phyloP scores from a whole-genome alignment of 2,888 invertebrate species.

The Philopedon plagiatum region DNA sequence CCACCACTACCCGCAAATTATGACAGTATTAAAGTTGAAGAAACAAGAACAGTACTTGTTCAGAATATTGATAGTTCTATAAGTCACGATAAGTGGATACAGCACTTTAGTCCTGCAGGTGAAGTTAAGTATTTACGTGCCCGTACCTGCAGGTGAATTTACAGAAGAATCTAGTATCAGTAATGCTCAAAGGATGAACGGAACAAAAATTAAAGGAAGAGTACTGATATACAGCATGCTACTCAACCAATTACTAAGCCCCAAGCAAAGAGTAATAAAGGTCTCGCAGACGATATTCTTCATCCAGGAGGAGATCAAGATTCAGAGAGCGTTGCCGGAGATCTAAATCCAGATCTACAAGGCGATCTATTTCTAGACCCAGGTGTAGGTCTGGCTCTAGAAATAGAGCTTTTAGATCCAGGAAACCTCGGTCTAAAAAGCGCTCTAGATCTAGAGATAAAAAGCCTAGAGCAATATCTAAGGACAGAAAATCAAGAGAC shows the following conservation, averaged over 20 bases:
- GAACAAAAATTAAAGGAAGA: slow-evolving; percentile 81
- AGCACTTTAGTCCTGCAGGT: slow-evolving; percentile 88
- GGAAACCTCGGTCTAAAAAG: slow-evolving; percentile 66
- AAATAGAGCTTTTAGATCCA: slow-evolving; percentile 50
- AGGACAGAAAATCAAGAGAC: slow-evolving; percentile 55
- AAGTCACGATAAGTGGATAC: slow-evolving; percentile 86
- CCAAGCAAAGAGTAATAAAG: slow-evolving; percentile 93
- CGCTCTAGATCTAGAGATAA: slow-evolving; percentile 63
- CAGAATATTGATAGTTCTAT: slow-evolving; percentile 82
- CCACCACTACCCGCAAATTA: slow-evolving; percentile 91
- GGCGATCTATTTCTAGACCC: slow-evolving; percentile 58
- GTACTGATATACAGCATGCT: slow-evolving; percentile 85
- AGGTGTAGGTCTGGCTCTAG: slow-evolving; percentile 48
- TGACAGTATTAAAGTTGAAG: slow-evolving; percentile 93
- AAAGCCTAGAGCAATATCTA: slow-evolving; percentile 49
- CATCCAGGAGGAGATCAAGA: slow-evolving; percentile 72
- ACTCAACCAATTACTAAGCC: slow-evolving; percentile 93
- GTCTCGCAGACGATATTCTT: slow-evolving; percentile 67
- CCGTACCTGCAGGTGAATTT: slow-evolving; percentile 92
- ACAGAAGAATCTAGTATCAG: slow-evolving; percentile 92
- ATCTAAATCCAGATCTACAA: slow-evolving; percentile 70
- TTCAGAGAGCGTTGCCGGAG: slow-evolving; percentile 74
- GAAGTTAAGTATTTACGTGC: slow-evolving; percentile 96
- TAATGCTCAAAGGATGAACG: slow-evolving; percentile 89
- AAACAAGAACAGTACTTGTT: slow-evolving; percentile 93